These are phyloP conservation scores for Drosophila recens DNA, from an alignment of 2,888 invertebrate genomes.

Conservation along the genomic window DNA sequence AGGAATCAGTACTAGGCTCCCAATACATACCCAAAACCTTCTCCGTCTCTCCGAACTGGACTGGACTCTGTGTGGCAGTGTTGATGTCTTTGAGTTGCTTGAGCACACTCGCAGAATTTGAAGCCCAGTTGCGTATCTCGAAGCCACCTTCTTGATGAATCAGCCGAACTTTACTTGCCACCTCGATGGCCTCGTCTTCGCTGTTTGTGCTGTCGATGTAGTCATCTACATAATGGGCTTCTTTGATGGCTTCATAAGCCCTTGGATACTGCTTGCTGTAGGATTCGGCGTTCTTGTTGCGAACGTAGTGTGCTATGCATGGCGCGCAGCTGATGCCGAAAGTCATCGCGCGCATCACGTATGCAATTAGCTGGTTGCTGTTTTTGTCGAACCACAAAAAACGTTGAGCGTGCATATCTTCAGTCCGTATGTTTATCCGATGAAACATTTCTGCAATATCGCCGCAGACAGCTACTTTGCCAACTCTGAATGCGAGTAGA, in stretches of 20 bases:
- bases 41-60: neutral
- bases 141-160: neutral
- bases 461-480: neutral
- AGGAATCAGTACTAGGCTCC: neutral
- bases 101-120: neutral
- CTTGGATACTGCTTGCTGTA: neutral
- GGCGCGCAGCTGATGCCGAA: neutral
- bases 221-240: neutral
- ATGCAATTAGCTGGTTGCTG: neutral
- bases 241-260: neutral
- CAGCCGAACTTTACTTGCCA: neutral
- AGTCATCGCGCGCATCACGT: neutral
- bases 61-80: neutral
- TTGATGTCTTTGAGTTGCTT: neutral
- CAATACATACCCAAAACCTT: neutral
- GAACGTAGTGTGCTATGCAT: neutral
- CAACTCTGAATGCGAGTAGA: neutral
- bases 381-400: neutral
- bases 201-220: neutral
- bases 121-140: neutral
- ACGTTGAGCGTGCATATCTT: neutral
- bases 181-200: neutral
- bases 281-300: neutral
- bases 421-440: neutral
- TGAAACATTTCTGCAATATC: neutral